Base-by-base conservation (phyloP, 2,888 invertebrate genomes). In the Blastobasis lacticolella region DNA sequence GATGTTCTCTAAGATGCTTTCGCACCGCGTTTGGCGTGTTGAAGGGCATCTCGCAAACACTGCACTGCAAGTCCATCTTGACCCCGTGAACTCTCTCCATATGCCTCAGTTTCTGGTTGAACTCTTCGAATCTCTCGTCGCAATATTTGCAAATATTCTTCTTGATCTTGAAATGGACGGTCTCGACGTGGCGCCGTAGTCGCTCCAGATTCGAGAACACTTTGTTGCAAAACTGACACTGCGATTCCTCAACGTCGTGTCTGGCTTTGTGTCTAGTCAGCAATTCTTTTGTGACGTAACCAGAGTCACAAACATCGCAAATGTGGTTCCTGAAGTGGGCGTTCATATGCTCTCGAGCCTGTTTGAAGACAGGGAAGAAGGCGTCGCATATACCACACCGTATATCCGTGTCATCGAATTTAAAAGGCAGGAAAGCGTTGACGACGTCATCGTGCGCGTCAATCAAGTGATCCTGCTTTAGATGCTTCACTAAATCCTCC, bases 311-410 rank as follows among this genome's bases (percentile, higher is more conserved):
- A 0, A 66, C 54, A 0, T 69, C 64, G 47, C 81, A 81, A 0
- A 73, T 54, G 46, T 66, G 73, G 48, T 78, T 77, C 9, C 67
- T 66, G 46, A 68, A 79, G 55, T 81, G 81, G 0, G 52, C 51
- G 41, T 75, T 72, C 72, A 79, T 76, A 45, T 81, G 81, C 46
- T 74, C 71, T 0, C 71, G 57, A 5, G 79, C 53, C 4, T 63
- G 60, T 52, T 75, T 76, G 48, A 78, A 78, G 36, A 69, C 73
- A 36, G 65, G 62, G 52, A 64, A 73, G 5, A 62, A 56, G 0
- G 61, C 52, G 0, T 59, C 54, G 54, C 81, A 81, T 1, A 72
- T 57, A 0, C 66, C 69, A 54, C 81, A 81, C 0, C 57, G 58
- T 0, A 75, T 49, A 0, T 47, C 53, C 0, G 72, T 66, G 4